These are phyloP conservation scores for Cepaea hortensis DNA, from an alignment of 2,888 invertebrate genomes.

Conservation along the genomic window DNA sequence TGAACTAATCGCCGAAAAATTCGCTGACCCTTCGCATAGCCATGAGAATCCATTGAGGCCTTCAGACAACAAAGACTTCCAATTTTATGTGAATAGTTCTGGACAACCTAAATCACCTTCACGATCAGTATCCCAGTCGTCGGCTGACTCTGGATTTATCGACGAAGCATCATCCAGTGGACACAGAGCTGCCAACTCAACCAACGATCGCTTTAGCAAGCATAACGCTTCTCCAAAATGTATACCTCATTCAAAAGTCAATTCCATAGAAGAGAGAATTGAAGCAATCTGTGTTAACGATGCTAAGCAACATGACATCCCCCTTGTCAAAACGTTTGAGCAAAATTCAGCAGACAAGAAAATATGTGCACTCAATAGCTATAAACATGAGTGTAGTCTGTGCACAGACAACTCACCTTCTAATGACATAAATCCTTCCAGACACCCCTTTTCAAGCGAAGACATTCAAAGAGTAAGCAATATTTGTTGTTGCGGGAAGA, in stretches of 20 bases:
- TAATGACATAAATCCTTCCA: not conserved
- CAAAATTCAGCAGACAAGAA: not conserved
- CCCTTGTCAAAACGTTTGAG: not conserved
- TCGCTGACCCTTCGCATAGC: too few relatives aligned
- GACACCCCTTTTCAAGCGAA: not conserved
- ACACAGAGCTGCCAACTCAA: not conserved
- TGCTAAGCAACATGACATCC: not conserved
- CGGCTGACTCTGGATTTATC: constrained; percentile 12
- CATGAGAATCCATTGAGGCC: not conserved
- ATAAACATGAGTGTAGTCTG: not conserved
- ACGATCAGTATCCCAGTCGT: constrained; percentile 1
- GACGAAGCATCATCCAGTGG: not conserved
- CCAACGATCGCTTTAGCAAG: not conserved
- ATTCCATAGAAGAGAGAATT: not conserved
- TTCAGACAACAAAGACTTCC: not conserved
- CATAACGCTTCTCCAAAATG: not conserved
- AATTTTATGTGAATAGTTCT: not conserved
- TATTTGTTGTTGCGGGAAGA: too few relatives aligned
- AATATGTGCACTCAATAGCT: too few relatives aligned
- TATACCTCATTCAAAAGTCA: not conserved
- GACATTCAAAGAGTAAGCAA: too few relatives aligned
- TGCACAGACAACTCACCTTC: not conserved
- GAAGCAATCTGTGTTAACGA: not conserved
- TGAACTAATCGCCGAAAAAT: not conserved
- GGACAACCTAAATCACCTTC: not conserved